A percentile compares a stretch with the other conserved stretches of the same genome.
Evolutionary conservation across 2,888 invertebrate species (phyloP).

Genomic region (Bibio marci): DNA sequence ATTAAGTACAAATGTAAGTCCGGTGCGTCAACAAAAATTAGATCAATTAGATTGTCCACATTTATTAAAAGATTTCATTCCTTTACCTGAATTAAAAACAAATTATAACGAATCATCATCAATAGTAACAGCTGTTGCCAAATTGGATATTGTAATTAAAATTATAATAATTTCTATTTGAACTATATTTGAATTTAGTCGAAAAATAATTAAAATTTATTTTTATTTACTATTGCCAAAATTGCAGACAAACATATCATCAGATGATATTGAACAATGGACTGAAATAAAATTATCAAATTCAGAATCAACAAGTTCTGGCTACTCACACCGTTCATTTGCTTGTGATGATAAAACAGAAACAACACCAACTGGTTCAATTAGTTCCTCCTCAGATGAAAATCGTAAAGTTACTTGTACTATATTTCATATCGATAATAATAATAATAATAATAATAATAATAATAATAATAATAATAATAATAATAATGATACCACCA

Average conservation of each 20-base stretch:
- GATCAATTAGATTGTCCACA: slow-evolving; percentile 27
- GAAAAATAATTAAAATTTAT: too few species aligned
- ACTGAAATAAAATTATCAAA: slow-evolving; percentile 28
- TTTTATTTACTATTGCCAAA: too few species aligned
- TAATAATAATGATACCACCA: neutral
- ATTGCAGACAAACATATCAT: slow-evolving; percentile 6
- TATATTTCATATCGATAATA: neutral
- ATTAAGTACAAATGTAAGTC: slow-evolving; percentile 21
- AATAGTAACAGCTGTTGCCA: neutral
- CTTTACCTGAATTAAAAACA: too few species aligned
- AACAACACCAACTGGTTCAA: slow-evolving; percentile 21
- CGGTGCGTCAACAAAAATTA: slow-evolving; percentile 19
- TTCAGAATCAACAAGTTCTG: slow-evolving; percentile 28
- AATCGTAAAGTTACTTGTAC: slow-evolving; percentile 1
- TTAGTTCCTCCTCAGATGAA: neutral
- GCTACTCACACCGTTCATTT: slow-evolving; percentile 18
- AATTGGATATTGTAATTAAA: neutral
- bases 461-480: neutral
- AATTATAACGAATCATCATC: neutral
- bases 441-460: neutral
- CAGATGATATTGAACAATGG: slow-evolving; percentile 28
- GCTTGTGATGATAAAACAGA: slow-evolving; percentile 17
- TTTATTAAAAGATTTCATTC: slow-evolving; percentile 20
- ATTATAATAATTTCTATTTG: too few species aligned
- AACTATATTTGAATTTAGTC: too few species aligned